Percentiles rank a stretch among this genome's conserved stretches.
Evolutionary conservation across 2,888 invertebrate species (phyloP).

Genomic region (Andrena minutula): DNA sequence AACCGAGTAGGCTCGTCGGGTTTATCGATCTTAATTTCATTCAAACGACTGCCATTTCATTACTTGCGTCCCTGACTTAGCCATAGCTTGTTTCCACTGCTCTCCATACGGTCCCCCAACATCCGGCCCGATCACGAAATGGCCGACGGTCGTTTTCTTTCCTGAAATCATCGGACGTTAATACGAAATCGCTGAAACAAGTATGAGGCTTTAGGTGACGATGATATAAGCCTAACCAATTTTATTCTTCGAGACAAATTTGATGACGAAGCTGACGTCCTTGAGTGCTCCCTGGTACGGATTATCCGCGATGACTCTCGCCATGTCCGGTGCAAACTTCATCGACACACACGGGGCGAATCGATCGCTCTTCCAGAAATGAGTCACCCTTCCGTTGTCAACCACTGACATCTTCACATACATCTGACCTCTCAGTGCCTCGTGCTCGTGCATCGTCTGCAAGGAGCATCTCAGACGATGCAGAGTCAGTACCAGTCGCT

Average conservation of each 20-base stretch:
- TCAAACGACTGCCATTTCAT: slow-evolving; percentile 83
- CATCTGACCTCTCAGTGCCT: slow-evolving; percentile 89
- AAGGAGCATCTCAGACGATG: slow-evolving; percentile 89
- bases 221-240: slow-evolving; percentile 84
- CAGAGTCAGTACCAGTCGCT: slow-evolving; percentile 88
- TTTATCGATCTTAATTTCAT: slow-evolving; percentile 60
- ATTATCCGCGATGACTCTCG: slow-evolving; percentile 87
- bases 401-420: slow-evolving; percentile 92
- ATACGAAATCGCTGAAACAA: not conserved
- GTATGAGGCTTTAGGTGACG: not conserved
- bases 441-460: slow-evolving; percentile 91
- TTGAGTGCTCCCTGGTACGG: slow-evolving; percentile 88
- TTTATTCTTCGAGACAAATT: slow-evolving; percentile 89
- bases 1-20: not conserved
- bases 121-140: slow-evolving; percentile 88
- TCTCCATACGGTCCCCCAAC: slow-evolving; percentile 86
- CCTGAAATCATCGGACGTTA: slow-evolving; percentile 74
- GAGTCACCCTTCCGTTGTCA: slow-evolving; percentile 87
- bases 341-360: slow-evolving; percentile 92
- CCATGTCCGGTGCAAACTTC: slow-evolving; percentile 89
- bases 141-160: slow-evolving; percentile 89
- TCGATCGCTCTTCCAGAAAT: slow-evolving; percentile 90
- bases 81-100: slow-evolving; percentile 88
- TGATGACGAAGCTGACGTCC: slow-evolving; percentile 89
- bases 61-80: slow-evolving; percentile 82